Base-by-base conservation (phyloP, 2,888 invertebrate genomes). In the Drosophila mercatorum region DNA sequence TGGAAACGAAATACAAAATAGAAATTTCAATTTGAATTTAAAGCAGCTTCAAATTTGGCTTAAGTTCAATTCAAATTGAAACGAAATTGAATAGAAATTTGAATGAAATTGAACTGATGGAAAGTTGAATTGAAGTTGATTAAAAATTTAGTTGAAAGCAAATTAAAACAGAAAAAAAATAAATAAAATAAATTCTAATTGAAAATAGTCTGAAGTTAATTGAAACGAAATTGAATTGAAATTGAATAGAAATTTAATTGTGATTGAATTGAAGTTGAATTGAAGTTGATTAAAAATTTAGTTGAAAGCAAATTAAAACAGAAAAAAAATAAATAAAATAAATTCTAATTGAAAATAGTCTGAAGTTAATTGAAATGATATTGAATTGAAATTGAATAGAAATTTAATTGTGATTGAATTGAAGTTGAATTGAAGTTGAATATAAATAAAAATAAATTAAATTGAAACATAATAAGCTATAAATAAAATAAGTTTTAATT, bases 1-100 rank as follows among this genome's bases (percentile, higher is more conserved):
- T 53, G 55, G 49, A 62, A 68, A 61, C 34, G 46, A 60, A 60
- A 63, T 40, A 58, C 52, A 26, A 26, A 53, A 38, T 53, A 17
- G 38, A 53, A 53, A 53, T 53, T 53, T 53, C 14, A 53, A 38
- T 26, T 53, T 2, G 17, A 53, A 8, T 4, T 26, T 8, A 5
- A 53, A 53, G 26, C 8, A 2, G 52, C 26, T 53, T 38, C 17
- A 38, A 26, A 26, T 14, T 12, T 17, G 17, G 22, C 4, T 22
- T 34, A 7, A 7, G 34, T 12, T 22, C 34, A 26, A 53, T 12
- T 38, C 8, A 14, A 26, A 28, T 26, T 36, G 46, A 26, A 46
- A 10, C 4, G 0, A 2, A 58, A 44, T 44, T 36, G 6, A 26
- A 36, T 22, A 14, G 38, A 38, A 53, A 53, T 34, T 14, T 28